phyloP scores from a whole-genome alignment of 2,113 vertebrate genomes.

The Leptodactylus fuscus region DNA sequence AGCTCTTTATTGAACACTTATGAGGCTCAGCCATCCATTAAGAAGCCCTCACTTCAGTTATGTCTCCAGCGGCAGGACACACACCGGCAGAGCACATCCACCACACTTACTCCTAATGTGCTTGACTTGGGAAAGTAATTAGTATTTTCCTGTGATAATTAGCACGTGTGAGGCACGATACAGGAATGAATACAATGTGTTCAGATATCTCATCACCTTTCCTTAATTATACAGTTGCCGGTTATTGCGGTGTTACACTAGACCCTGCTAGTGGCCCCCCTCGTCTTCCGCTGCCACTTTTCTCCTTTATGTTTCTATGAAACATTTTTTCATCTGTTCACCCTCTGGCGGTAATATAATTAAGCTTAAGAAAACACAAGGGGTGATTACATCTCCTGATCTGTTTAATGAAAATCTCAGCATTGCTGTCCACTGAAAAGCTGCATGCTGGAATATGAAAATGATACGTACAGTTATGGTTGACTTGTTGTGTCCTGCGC shows the following conservation, averaged over 20 bases:
- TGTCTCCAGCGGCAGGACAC: neutral
- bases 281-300: neutral
- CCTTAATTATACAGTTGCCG: slow-evolving; percentile 11
- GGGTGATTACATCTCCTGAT: slow-evolving; percentile 42
- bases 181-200: neutral
- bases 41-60: neutral
- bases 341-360: slow-evolving; percentile 22
- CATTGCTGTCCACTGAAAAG: neutral
- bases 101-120: neutral
- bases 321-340: neutral
- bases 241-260: slow-evolving; percentile 8
- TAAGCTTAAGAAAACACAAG: slow-evolving; percentile 44
- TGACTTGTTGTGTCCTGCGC: neutral
- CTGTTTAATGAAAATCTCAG: slow-evolving; percentile 28
- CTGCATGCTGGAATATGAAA: neutral
- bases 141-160: slow-evolving; percentile 27
- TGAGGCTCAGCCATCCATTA: neutral
- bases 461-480: neutral
- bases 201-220: slow-evolving; percentile 33
- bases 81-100: neutral
- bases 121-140: slow-evolving; percentile 21
- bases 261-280: neutral
- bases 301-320: slow-evolving; percentile 2
- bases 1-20: neutral
- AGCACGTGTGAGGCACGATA: neutral